Percentiles rank a stretch among this genome's conserved stretches.
Conservation (phyloP, 2,113 vertebrate species). For the Apodemus sylvaticus region DNA sequence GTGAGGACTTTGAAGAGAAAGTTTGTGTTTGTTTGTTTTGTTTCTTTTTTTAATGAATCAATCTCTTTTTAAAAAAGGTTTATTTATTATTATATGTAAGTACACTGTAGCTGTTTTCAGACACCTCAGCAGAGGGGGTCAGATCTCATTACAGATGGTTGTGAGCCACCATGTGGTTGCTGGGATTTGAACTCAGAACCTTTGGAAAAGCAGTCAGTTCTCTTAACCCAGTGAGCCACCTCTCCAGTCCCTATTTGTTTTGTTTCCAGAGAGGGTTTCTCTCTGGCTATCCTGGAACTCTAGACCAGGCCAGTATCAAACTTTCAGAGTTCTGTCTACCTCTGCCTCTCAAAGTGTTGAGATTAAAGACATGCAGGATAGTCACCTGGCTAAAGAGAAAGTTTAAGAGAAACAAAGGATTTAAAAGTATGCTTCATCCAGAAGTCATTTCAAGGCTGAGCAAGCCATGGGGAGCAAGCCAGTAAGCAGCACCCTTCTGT, state of each 20-base stretch:
- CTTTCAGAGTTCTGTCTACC: neutral
- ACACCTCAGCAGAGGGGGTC: no score
- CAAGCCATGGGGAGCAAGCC: neutral
- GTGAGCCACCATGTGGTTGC: no score
- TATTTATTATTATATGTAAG: no score
- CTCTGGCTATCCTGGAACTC: neutral
- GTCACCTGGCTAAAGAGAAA: neutral
- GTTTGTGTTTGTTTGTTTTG: neutral
- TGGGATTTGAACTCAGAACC: no score
- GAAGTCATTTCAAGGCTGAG: slow-evolving; percentile 23
- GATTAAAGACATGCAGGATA: neutral
- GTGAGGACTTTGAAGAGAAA: neutral
- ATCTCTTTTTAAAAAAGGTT: no score
- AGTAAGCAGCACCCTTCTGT: no score
- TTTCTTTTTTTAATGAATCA: no score
- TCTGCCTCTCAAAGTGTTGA: neutral
- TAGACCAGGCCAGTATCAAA: neutral
- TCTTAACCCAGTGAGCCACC: no score
- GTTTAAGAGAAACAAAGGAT: slow-evolving; percentile 43
- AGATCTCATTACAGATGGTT: no score
- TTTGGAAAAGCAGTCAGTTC: no score
- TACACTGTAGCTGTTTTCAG: no score
- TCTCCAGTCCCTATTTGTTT: no score
- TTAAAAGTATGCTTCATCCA: slow-evolving; percentile 36
- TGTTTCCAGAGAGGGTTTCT: neutral